A percentile compares a stretch with the other conserved stretches of the same genome.
These are phyloP conservation scores for Mactra quadrangularis DNA, from an alignment of 1,140 invertebrate genomes.

Conservation along the genomic window DNA sequence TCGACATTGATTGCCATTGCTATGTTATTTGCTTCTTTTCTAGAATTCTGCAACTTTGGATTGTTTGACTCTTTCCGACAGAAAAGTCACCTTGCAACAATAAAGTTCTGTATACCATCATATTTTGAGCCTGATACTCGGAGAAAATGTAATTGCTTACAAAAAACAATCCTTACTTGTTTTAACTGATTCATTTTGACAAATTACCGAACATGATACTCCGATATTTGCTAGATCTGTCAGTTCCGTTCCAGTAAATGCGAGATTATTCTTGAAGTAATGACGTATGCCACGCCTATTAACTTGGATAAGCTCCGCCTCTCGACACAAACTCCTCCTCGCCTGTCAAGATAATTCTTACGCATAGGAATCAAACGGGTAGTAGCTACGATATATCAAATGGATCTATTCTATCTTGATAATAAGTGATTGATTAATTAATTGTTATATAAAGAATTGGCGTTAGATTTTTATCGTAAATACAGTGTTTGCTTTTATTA, in stretches of 20 bases:
- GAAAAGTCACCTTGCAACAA: not conserved
- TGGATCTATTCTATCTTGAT: slow-evolving; percentile 26
- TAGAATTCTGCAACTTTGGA: no score
- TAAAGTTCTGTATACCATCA: not conserved
- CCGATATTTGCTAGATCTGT: slow-evolving; percentile 14
- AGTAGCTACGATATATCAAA: slow-evolving; percentile 13
- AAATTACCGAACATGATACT: slow-evolving; percentile 42
- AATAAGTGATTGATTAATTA: slow-evolving; percentile 4
- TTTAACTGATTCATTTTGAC: slow-evolving; percentile 40
- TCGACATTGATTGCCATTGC: no score
- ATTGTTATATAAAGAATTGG: not conserved
- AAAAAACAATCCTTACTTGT: slow-evolving; percentile 30
- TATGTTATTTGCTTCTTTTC: no score
- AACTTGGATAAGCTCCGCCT: slow-evolving; percentile 2
- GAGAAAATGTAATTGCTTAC: slow-evolving; percentile 7
- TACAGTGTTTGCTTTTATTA: not conserved
- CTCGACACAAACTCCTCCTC: slow-evolving; percentile 18
- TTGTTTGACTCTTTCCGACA: no score
- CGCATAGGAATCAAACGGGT: not conserved
- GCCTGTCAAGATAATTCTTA: not conserved
- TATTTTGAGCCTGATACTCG: not conserved
- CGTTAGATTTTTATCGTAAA: not conserved
- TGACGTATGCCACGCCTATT: not conserved
- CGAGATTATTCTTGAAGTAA: slow-evolving; percentile 3
- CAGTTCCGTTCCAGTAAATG: slow-evolving; percentile 35